phyloP scores from a whole-genome alignment of 2,888 invertebrate species.

The Megaustenia siamemsis region DNA sequence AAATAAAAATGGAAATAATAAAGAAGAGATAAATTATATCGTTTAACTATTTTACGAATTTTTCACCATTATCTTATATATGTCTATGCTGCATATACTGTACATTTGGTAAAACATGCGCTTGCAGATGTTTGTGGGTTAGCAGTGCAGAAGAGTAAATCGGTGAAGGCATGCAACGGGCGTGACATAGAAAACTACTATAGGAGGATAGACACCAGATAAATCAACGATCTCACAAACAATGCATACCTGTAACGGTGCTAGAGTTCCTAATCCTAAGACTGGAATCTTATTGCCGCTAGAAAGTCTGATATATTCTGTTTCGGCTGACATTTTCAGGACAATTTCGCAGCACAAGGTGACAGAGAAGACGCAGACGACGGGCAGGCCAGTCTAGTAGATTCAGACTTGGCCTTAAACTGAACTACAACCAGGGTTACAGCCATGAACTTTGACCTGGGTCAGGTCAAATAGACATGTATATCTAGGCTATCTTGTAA shows the following conservation, averaged over 20 bases:
- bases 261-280: constrained; percentile 71
- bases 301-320: constrained; percentile 36
- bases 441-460: constrained; percentile 46
- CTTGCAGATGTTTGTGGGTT: neutral
- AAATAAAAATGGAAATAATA: too few relatives aligned
- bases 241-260: constrained; percentile 67
- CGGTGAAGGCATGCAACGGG: neutral
- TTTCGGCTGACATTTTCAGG: constrained; percentile 30
- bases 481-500: neutral
- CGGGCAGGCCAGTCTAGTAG: neutral
- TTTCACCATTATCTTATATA: neutral
- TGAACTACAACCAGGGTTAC: neutral
- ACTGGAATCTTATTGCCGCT: constrained; percentile 68
- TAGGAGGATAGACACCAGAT: neutral
- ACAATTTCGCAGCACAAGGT: constrained; percentile 1
- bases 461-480: constrained; percentile 27
- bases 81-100: neutral
- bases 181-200: too few relatives aligned
- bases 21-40: too few relatives aligned
- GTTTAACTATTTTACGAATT: too few relatives aligned
- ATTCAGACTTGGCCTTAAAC: constrained; percentile 8
- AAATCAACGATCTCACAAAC: neutral
- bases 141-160: too few relatives aligned
- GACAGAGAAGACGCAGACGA: too few relatives aligned
- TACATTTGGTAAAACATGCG: neutral